Conservation (phyloP, 1,140 invertebrate genomes). For the Caenorhabditis inopinata region DNA sequence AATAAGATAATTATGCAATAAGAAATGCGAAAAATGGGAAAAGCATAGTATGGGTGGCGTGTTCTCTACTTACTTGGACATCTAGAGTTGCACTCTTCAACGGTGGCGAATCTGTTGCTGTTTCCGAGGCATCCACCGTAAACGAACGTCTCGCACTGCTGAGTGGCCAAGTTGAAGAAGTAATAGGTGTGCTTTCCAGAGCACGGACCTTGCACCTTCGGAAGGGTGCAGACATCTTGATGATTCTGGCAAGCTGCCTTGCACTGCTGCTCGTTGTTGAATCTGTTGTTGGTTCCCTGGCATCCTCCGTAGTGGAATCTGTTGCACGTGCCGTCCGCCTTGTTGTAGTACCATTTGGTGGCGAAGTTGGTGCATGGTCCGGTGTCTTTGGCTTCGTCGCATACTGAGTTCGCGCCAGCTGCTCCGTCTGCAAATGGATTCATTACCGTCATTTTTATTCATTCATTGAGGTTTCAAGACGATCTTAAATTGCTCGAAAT, state of each 20-base stretch:
- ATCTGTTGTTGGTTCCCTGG: slow-evolving; percentile 69
- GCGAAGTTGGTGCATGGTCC: slow-evolving; percentile 79
- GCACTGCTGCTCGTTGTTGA: slow-evolving; percentile 77
- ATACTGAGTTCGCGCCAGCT: slow-evolving; percentile 45
- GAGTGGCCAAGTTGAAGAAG: slow-evolving; percentile 75
- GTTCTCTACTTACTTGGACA: slow-evolving; percentile 40
- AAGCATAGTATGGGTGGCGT: neutral
- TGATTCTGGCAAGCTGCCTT: slow-evolving; percentile 74
- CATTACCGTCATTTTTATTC: neutral
- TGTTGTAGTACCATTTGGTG: slow-evolving; percentile 79
- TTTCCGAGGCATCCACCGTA: slow-evolving; percentile 76
- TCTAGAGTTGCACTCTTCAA: slow-evolving; percentile 54
- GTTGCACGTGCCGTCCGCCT: slow-evolving; percentile 77
- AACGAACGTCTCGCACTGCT: slow-evolving; percentile 74
- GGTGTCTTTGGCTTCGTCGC: slow-evolving; percentile 73
- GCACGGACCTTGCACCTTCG: slow-evolving; percentile 80
- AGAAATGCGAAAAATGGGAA: neutral
- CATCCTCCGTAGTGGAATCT: slow-evolving; percentile 91
- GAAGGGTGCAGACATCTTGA: slow-evolving; percentile 75
- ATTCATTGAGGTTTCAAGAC: no score
- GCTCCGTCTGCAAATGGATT: slow-evolving; percentile 43
- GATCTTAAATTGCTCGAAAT: no score
- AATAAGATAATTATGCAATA: neutral
- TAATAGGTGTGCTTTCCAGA: slow-evolving; percentile 73
- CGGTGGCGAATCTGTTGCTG: slow-evolving; percentile 74